phyloP scores from a whole-genome alignment of 2,888 invertebrate genomes.

The Troides oblongomaculatus region DNA sequence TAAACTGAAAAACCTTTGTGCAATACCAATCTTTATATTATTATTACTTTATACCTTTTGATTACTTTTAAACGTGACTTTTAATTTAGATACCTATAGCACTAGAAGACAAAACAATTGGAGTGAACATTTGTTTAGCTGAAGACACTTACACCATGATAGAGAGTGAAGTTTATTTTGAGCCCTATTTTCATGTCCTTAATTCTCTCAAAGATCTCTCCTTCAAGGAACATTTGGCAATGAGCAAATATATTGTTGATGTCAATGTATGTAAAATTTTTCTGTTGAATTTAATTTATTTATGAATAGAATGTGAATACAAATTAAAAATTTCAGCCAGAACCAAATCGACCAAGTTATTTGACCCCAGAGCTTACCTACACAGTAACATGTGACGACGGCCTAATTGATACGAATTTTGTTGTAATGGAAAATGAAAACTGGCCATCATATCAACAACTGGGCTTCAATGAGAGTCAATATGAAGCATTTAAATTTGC shows the following conservation, averaged over 20 bases:
- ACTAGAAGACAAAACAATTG: slow-evolving; percentile 42
- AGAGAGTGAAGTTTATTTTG: slow-evolving; percentile 89
- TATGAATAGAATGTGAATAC: neutral
- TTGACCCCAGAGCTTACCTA: slow-evolving; percentile 36
- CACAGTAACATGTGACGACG: slow-evolving; percentile 21
- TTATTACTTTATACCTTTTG: too few species aligned
- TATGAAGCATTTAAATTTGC: slow-evolving; percentile 82
- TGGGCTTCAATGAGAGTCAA: slow-evolving; percentile 84
- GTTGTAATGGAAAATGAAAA: slow-evolving; percentile 46
- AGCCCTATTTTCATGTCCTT: slow-evolving; percentile 87
- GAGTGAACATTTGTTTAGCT: slow-evolving; percentile 40
- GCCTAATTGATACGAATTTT: slow-evolving; percentile 35
- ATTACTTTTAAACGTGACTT: neutral
- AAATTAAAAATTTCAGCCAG: slow-evolving; percentile 41
- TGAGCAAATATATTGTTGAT: slow-evolving; percentile 84
- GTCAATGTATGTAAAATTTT: slow-evolving; percentile 61
- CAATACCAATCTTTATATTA: too few species aligned
- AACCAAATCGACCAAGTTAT: slow-evolving; percentile 48
- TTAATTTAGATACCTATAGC: slow-evolving; percentile 54
- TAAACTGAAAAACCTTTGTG: too few species aligned
- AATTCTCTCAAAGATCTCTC: slow-evolving; percentile 81
- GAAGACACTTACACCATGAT: slow-evolving; percentile 79
- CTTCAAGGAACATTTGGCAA: slow-evolving; percentile 79
- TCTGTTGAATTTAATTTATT: neutral
- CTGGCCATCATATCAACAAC: slow-evolving; percentile 69